Conservation (phyloP, 1,140 invertebrate genomes). For the Drosophila ambigua region DNA sequence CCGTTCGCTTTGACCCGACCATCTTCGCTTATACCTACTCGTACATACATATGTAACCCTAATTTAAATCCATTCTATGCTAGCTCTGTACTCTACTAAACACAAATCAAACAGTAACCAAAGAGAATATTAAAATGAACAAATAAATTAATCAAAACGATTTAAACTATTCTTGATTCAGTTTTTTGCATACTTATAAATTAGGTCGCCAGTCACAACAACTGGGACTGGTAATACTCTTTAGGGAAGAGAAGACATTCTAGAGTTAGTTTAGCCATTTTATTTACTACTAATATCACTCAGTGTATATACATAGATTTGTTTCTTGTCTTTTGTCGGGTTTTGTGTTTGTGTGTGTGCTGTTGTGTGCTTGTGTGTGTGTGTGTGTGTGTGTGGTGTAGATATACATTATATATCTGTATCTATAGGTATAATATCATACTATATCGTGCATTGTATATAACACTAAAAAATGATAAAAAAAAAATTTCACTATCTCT, state of each 20-base stretch:
- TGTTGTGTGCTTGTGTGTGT: conserved; percentile 17
- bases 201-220: too few species aligned
- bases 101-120: too few species aligned
- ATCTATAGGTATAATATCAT: conserved; percentile 48
- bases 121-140: conserved; percentile 68
- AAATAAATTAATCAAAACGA: conserved; percentile 71
- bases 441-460: conserved; percentile 59
- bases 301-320: conserved; percentile 82
- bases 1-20: conserved; percentile 29
- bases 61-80: conserved; percentile 80
- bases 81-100: conserved; percentile 49
- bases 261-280: conserved; percentile 76
- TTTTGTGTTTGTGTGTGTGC: conserved; percentile 27
- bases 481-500: conserved; percentile 62
- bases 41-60: conserved; percentile 53
- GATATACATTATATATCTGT: conserved; percentile 44
- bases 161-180: conserved; percentile 42
- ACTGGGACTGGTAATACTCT: too few species aligned
- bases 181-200: too few species aligned
- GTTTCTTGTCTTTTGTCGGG: conserved; percentile 61
- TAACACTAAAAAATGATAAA: conserved; percentile 78
- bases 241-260: not conserved
- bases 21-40: conserved; percentile 56
- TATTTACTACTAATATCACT: conserved; percentile 82
- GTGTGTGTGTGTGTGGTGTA: conserved; percentile 7